Percentiles rank a stretch among this genome's conserved stretches.
phyloP scores from a whole-genome alignment of 1,140 invertebrate species.

The Magallana ariakensis region DNA sequence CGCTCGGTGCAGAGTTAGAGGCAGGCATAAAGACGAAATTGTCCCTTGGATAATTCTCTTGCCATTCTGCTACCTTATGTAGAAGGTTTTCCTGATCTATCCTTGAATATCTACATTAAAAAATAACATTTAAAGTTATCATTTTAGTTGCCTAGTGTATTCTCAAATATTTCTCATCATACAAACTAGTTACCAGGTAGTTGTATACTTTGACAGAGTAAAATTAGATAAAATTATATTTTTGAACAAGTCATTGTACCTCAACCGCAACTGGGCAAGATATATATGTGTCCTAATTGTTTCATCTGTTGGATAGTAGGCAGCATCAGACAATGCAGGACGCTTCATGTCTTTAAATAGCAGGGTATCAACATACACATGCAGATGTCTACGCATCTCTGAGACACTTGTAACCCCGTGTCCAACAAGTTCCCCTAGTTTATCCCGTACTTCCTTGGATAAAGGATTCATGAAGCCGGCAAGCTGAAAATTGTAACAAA shows the following conservation, averaged over 20 bases:
- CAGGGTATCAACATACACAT: conserved; percentile 42
- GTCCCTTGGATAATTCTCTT: conserved; percentile 42
- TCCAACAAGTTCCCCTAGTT: conserved; percentile 44
- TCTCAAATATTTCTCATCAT: not conserved
- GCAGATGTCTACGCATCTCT: conserved; percentile 47
- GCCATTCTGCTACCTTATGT: conserved; percentile 48
- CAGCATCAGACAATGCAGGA: conserved; percentile 40
- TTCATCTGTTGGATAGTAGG: conserved; percentile 47
- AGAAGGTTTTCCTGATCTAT: conserved; percentile 54
- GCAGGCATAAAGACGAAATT: conserved; percentile 52
- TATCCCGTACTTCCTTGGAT: conserved; percentile 46
- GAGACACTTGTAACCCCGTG: conserved; percentile 49
- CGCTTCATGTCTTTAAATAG: conserved; percentile 20
- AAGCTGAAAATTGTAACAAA: conserved; percentile 37
- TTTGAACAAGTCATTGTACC: conserved; percentile 27
- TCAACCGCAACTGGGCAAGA: conserved; percentile 26
- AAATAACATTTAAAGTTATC: conserved; percentile 14
- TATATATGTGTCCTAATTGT: conserved; percentile 49
- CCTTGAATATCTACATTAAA: conserved; percentile 49
- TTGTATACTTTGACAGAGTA: not conserved
- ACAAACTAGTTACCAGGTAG: not conserved
- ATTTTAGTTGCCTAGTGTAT: not conserved
- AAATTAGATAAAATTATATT: not conserved
- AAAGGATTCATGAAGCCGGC: conserved; percentile 48
- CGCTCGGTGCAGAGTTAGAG: not conserved